Evolutionary conservation across 1,140 invertebrate genomes (phyloP).

Genomic region (Brachionus koreanus): DNA sequence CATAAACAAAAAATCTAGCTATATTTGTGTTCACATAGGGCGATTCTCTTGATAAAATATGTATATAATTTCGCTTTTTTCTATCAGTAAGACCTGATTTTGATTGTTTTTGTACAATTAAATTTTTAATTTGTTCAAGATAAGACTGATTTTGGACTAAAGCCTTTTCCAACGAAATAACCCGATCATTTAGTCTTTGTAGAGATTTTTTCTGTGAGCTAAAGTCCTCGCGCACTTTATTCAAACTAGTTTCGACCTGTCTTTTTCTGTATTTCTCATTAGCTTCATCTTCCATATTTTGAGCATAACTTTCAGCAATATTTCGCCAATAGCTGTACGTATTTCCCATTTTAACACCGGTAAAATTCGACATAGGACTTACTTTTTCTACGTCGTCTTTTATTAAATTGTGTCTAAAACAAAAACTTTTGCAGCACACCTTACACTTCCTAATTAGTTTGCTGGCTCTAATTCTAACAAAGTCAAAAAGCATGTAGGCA

Average conservation of each 20-base stretch:
- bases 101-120: conserved; percentile 31
- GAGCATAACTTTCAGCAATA: conserved; percentile 19
- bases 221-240: conserved; percentile 38
- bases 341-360: background rate
- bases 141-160: conserved; percentile 21
- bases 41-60: conserved; percentile 40
- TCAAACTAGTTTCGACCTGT: conserved; percentile 28
- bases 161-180: conserved; percentile 29
- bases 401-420: background rate
- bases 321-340: conserved; percentile 32
- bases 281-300: conserved; percentile 11
- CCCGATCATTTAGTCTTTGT: conserved; percentile 29
- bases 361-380: background rate
- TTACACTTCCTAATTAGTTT: background rate
- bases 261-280: conserved; percentile 16
- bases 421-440: background rate
- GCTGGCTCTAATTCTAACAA: background rate
- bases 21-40: conserved; percentile 19
- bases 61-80: conserved; percentile 38
- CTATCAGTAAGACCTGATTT: background rate
- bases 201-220: conserved; percentile 11
- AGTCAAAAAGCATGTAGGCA: background rate
- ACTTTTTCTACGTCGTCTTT: background rate
- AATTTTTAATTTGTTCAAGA: conserved; percentile 42
- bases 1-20: conserved; percentile 26